Evolutionary conservation across 2,113 vertebrate genomes (phyloP).

Genomic region (Ptychochromis oligacanthus): DNA sequence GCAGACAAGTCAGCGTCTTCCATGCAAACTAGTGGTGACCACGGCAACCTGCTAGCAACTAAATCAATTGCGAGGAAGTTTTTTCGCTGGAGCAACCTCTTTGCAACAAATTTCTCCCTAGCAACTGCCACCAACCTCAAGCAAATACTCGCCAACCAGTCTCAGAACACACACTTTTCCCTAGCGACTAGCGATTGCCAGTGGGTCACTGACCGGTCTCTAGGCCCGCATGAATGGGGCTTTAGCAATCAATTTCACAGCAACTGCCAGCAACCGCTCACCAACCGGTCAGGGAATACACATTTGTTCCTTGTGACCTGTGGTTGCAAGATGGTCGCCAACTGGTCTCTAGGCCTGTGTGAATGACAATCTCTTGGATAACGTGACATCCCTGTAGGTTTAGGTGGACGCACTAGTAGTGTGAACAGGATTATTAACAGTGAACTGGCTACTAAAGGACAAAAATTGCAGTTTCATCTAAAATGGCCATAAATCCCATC

Average conservation of each 20-base stretch:
- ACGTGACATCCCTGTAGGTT: neutral
- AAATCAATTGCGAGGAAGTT: no score
- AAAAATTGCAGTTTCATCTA: neutral
- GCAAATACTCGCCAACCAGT: no score
- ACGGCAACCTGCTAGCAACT: no score
- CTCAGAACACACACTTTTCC: no score
- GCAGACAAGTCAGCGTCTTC: no score
- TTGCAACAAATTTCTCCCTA: no score
- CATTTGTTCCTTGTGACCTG: neutral
- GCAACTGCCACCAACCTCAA: no score
- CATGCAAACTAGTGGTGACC: no score
- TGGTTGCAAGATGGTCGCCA: neutral
- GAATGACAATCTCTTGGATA: neutral
- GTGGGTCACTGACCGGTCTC: no score
- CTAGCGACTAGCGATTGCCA: no score
- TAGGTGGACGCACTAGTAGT: neutral
- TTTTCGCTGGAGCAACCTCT: no score
- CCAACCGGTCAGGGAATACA: neutral
- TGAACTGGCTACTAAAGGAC: neutral
- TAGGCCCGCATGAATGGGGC: no score
- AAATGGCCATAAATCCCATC: neutral
- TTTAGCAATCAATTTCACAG: neutral
- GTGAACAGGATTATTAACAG: accelerated
- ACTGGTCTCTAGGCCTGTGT: neutral
- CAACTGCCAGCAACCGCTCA: neutral